phyloP scores from a whole-genome alignment of 2,113 vertebrate genomes.

The Pollachius pollachius region DNA sequence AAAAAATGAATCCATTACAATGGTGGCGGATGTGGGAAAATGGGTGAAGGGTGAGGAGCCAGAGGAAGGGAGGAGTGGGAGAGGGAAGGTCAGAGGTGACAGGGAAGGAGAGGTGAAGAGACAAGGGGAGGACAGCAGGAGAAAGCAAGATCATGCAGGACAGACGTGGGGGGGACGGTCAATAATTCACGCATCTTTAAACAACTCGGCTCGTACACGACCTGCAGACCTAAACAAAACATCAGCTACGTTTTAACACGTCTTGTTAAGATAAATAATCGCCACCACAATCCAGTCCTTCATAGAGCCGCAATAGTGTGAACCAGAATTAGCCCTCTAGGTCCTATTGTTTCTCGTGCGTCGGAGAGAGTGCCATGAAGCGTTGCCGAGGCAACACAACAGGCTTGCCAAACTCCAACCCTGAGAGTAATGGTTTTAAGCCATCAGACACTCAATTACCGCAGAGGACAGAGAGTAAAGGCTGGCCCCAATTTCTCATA shows the following conservation, averaged over 20 bases:
- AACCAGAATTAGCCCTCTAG: background rate
- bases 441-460: constrained; percentile 57
- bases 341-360: constrained; percentile 34
- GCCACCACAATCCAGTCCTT: too few species aligned
- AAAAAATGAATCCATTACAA: too few species aligned
- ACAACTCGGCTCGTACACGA: background rate
- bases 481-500: constrained; percentile 47
- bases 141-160: background rate
- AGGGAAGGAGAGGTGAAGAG: background rate
- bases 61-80: too few species aligned
- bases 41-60: too few species aligned
- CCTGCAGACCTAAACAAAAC: constrained; percentile 2
- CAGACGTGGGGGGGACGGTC: background rate
- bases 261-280: background rate
- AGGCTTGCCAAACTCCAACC: constrained; percentile 46
- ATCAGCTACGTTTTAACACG: constrained; percentile 1
- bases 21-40: too few species aligned
- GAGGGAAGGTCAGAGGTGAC: too few species aligned
- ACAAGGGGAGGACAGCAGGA: background rate
- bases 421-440: constrained; percentile 45
- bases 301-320: too few species aligned
- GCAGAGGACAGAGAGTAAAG: constrained; percentile 40
- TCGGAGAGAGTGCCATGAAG: constrained; percentile 26
- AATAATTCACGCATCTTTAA: constrained; percentile 12
- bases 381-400: constrained; percentile 61